phyloP scores from a whole-genome alignment of 2,113 vertebrate species.

The Zosterops borbonicus region DNA sequence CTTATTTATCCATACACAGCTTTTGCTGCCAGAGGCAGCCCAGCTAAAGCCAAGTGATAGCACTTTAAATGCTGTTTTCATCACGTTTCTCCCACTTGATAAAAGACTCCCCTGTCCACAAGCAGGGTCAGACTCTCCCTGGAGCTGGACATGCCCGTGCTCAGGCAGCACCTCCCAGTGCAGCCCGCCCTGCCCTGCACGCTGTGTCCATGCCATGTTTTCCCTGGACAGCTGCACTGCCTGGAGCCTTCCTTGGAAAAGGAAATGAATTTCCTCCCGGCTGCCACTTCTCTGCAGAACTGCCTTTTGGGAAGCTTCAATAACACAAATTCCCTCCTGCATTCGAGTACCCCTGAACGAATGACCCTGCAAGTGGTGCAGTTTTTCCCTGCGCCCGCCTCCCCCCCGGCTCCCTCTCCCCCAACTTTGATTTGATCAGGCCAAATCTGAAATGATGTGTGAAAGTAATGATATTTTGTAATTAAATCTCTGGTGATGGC shows the following conservation, averaged over 20 bases:
- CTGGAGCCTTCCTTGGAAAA: background rate
- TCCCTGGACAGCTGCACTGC: background rate
- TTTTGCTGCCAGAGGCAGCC: background rate
- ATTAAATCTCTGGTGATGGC: slow-evolving; percentile 84
- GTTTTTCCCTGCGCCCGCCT: slow-evolving; percentile 51
- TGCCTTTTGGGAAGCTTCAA: slow-evolving; percentile 63
- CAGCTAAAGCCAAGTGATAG: background rate
- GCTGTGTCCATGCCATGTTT: accelerated
- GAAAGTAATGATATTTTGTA: slow-evolving; percentile 88
- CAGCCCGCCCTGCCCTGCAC: background rate
- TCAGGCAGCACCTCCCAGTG: background rate
- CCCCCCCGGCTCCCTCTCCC: slow-evolving; percentile 43
- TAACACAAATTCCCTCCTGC: slow-evolving; percentile 30
- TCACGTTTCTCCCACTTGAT: background rate
- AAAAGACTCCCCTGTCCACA: background rate
- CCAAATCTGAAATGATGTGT: slow-evolving; percentile 87
- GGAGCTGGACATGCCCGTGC: background rate
- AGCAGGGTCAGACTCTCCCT: background rate
- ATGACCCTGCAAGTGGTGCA: slow-evolving; percentile 78
- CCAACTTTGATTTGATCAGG: slow-evolving; percentile 83
- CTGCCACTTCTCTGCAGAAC: background rate
- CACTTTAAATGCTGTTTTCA: background rate
- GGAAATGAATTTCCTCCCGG: background rate
- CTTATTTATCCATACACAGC: background rate
- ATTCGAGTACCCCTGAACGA: slow-evolving; percentile 66